These are phyloP conservation scores for Agrilus biguttatus DNA, from an alignment of 2,888 invertebrate genomes.

Conservation along the genomic window DNA sequence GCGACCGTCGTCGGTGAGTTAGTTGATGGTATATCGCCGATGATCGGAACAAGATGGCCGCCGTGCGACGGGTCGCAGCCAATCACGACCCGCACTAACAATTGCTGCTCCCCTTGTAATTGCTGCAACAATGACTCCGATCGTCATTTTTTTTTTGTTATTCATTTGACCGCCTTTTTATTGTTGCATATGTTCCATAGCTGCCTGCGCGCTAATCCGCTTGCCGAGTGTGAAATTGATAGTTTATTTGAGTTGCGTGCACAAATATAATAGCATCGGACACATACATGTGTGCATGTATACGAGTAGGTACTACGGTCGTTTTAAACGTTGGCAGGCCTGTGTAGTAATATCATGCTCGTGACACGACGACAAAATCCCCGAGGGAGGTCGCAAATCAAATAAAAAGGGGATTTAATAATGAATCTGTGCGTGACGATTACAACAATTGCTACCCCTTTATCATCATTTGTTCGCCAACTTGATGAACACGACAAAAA, in stretches of 20 bases:
- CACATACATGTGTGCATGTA: neutral
- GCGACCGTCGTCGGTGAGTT: too few relatives aligned
- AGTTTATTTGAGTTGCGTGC: conserved; percentile 17
- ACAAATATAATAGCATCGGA: conserved; percentile 3
- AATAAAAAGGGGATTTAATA: too few relatives aligned
- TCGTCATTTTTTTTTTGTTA: conserved; percentile 8
- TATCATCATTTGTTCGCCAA: too few relatives aligned
- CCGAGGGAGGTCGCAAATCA: too few relatives aligned
- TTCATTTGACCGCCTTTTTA: too few relatives aligned
- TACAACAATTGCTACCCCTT: too few relatives aligned
- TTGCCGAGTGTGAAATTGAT: conserved; percentile 20
- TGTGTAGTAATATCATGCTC: too few relatives aligned
- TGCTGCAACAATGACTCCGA: conserved; percentile 8
- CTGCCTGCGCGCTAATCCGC: conserved; percentile 9
- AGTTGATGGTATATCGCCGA: neutral
- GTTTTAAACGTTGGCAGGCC: too few relatives aligned
- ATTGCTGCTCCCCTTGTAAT: conserved; percentile 10
- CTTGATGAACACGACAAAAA: too few relatives aligned
- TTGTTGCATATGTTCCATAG: too few relatives aligned
- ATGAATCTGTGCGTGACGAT: too few relatives aligned
- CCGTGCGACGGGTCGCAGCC: conserved; percentile 8
- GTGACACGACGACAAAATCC: too few relatives aligned
- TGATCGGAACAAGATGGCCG: conserved; percentile 11
- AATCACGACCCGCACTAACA: conserved; percentile 5
- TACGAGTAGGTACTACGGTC: neutral